Evolutionary conservation across 2,797 vertebrate genomes (phyloP).

Genomic region (Lateolabrax maculatus): DNA sequence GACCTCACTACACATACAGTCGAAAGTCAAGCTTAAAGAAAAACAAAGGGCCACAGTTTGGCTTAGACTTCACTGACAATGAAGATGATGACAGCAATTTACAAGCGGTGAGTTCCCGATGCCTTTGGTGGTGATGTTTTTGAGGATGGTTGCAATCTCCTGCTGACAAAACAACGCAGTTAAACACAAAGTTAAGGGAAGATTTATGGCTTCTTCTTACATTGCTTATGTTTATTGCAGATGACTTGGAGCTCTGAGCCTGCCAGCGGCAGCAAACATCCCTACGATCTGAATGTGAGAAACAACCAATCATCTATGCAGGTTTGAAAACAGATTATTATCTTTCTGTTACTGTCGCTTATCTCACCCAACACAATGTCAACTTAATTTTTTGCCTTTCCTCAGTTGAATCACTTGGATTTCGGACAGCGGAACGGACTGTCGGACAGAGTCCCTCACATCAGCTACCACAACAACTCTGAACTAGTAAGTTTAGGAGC

Average conservation of each 20-base stretch:
- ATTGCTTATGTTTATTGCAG: slow-evolving; percentile 45
- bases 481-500: slow-evolving; percentile 59
- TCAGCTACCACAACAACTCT: slow-evolving; percentile 55
- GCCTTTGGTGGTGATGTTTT: slow-evolving; percentile 1
- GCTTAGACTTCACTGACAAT: slow-evolving; percentile 77
- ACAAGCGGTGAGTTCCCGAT: slow-evolving; percentile 58
- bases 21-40: slow-evolving; percentile 70
- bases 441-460: slow-evolving; percentile 32
- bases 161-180: background rate
- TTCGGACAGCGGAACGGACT: slow-evolving; percentile 58
- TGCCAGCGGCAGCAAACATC: slow-evolving; percentile 41
- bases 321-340: slow-evolving; percentile 53
- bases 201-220: background rate
- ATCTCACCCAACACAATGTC: background rate
- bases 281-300: slow-evolving; percentile 51
- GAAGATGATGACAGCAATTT: slow-evolving; percentile 76
- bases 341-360: background rate
- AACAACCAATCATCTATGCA: slow-evolving; percentile 62
- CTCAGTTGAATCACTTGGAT: slow-evolving; percentile 59
- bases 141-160: background rate
- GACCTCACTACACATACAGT: slow-evolving; percentile 78
- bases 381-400: slow-evolving; percentile 29
- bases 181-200: background rate
- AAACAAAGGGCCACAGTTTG: slow-evolving; percentile 29
- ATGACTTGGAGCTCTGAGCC: slow-evolving; percentile 56